Base-by-base conservation (phyloP, 2,113 vertebrate genomes). In the Sphyrna mokarran region DNA sequence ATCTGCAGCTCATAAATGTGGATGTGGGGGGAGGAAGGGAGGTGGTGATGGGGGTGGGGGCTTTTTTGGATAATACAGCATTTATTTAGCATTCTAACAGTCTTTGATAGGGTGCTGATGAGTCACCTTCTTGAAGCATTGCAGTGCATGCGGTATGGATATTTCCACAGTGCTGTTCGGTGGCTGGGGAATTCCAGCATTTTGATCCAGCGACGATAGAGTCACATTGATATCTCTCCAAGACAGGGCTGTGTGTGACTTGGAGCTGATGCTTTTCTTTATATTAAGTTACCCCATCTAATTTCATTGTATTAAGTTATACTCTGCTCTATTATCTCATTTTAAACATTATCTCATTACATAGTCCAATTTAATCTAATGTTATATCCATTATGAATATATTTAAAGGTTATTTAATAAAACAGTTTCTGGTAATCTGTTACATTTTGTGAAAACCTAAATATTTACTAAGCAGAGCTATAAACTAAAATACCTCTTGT, bases 341-440 rank as follows among this genome's bases (percentile, higher is more conserved):
- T 40, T 20, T 83, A 83, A 76, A 76, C 10, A 33, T 90, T 61
- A 90, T 90, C 54, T 90, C 26, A 54, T 90, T 14, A 90, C 0
- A 1, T 23, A 61, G 87, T 61, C 48, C 14, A 9, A 61, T 33
- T 61, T 61, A 61, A 61, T 37, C 61, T 37, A 58, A 58, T 20
- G n/a, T 91, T 20, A 22, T 37, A n/a, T 10, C 18, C 33, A 9
- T 66, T 66, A 20, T 68, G n/a, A 29, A 91, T 63, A 66, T 93
- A 93, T 68, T 66, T 93, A 66, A 93, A 40, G 89, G 89, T 93
- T 7, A 37, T 93, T 54, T 37, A 93, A 61, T 66, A 91, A 91
- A 66, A 37, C 4, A 20, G 89, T 68, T 93, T 66, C 89, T 66
- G 61, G 29, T 61, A 2, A 87, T 11, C 48, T 33, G n/a, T 23